phyloP scores from a whole-genome alignment of 2,888 invertebrate species.

The Acleris sparsana region DNA sequence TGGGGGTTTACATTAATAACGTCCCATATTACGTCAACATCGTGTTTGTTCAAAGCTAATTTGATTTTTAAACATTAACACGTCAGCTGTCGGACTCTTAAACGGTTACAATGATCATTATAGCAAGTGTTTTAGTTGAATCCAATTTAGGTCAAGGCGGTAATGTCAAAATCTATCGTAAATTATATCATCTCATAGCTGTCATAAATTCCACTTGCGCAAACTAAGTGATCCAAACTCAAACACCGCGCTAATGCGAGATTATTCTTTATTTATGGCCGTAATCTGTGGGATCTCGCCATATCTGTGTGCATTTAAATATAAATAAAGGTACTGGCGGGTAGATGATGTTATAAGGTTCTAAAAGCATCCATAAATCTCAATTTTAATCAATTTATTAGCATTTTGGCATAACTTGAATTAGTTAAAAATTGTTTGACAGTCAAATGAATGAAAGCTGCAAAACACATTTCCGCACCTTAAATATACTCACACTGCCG shows the following conservation, averaged over 20 bases:
- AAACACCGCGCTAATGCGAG: conserved; percentile 27
- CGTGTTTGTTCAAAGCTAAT: too few species aligned
- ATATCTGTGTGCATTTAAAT: not conserved
- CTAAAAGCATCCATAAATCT: conserved; percentile 12
- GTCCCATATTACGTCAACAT: too few species aligned
- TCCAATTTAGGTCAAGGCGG: conserved; percentile 24
- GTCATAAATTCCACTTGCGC: conserved; percentile 21
- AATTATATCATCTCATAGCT: conserved; percentile 18
- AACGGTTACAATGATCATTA: conserved; percentile 10
- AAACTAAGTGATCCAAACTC: conserved; percentile 23
- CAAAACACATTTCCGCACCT: too few species aligned
- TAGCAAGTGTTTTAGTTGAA: not conserved
- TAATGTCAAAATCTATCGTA: conserved; percentile 8
- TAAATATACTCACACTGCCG: too few species aligned
- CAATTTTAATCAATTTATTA: not conserved
- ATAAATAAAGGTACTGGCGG: not conserved
- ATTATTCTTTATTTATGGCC: conserved; percentile 24
- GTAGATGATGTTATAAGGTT: not conserved
- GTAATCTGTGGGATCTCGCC: conserved; percentile 1
- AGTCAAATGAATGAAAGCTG: too few species aligned
- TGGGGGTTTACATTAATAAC: too few species aligned
- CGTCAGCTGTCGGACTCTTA: not conserved
- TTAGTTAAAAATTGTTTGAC: too few species aligned
- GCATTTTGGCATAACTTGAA: too few species aligned
- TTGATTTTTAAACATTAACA: too few species aligned